Base-by-base conservation (phyloP, 2,113 vertebrate species). In the Lynx canadensis region DNA sequence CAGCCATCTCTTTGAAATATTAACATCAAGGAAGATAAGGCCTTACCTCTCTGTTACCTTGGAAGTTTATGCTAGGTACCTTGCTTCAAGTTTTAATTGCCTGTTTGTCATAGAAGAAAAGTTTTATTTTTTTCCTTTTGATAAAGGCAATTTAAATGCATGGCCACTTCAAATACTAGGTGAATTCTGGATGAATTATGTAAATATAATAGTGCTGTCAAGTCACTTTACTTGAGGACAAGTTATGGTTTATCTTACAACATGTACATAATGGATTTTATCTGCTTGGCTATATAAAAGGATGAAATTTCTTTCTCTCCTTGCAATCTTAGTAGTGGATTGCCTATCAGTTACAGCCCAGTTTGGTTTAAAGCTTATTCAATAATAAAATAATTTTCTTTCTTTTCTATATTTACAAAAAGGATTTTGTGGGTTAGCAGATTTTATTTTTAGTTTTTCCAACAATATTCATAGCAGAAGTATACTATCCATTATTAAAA, bases 361-460 rank as follows among this genome's bases (percentile, higher is more conserved):
- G 25, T 65, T 29, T 71, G 23, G 10, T 85, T 66, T 89, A 79
- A 78, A 31, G 50, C 6, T 97, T 89, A 81, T 41, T 68, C 57
- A 69, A 63, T 57, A n/a, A 88, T 63, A 95, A 71, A 79, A 79
- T 16, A 14, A 11, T 73, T 84, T 55, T 48, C 29, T 78, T 88
- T 89, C 78, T 74, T 79, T 93, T 48, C n/a, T 73, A 86, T 15
- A 74, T 66, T 66, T 90, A 60, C 57, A 57, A 73, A 93, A 80
- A 69, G 1, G 41, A 80, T 48, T 85, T 85, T 60, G 29, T 55
- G 36, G 4, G 5, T 71, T 92, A 92, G 27, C 36, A 94, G 14
- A 60, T 82, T 91, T 93, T 74, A 57, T 57, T 94, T 95, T 52
- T 63, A 81, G 68, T 38, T 95, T 85, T 10, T 50, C 60, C 36